phyloP scores from a whole-genome alignment of 1,140 invertebrate genomes.

The Drosophila bifasciata region DNA sequence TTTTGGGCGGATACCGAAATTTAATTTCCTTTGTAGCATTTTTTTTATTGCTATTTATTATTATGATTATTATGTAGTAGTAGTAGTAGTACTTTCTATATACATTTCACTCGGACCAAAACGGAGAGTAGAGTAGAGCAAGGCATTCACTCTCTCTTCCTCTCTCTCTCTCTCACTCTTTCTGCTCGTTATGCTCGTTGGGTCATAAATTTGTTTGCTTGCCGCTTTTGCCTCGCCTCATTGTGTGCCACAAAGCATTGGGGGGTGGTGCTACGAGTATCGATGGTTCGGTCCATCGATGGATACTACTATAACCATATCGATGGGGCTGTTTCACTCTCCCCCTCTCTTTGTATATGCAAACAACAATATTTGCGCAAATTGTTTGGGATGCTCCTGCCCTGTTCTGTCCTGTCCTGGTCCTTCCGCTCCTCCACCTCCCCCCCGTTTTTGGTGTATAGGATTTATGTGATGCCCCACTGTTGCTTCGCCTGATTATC shows the following conservation, averaged over 20 bases:
- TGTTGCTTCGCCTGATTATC: constrained; percentile 56
- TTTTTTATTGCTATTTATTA: constrained; percentile 69
- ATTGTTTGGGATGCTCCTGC: constrained; percentile 36
- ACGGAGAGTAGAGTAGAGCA: background rate
- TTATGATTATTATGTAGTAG: constrained; percentile 68
- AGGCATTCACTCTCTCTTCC: background rate
- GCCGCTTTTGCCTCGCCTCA: constrained; percentile 27
- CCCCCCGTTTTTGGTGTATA: constrained; percentile 25
- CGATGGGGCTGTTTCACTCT: constrained; percentile 20
- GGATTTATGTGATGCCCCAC: constrained; percentile 49
- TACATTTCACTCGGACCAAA: constrained; percentile 15
- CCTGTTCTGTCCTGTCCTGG: background rate
- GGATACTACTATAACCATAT: background rate
- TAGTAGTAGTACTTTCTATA: constrained; percentile 41
- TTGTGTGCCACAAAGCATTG: constrained; percentile 29
- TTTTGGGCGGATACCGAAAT: constrained; percentile 60
- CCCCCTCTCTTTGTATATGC: constrained; percentile 22
- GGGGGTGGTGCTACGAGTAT: background rate
- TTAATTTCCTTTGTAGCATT: constrained; percentile 65
- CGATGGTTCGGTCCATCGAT: constrained; percentile 6
- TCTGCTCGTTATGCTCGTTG: constrained; percentile 38
- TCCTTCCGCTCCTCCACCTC: no score
- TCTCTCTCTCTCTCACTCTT: background rate
- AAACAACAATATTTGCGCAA: constrained; percentile 65
- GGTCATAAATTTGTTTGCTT: constrained; percentile 61